Conservation (phyloP, 2,113 vertebrate species). For the Ovis canadensis region DNA sequence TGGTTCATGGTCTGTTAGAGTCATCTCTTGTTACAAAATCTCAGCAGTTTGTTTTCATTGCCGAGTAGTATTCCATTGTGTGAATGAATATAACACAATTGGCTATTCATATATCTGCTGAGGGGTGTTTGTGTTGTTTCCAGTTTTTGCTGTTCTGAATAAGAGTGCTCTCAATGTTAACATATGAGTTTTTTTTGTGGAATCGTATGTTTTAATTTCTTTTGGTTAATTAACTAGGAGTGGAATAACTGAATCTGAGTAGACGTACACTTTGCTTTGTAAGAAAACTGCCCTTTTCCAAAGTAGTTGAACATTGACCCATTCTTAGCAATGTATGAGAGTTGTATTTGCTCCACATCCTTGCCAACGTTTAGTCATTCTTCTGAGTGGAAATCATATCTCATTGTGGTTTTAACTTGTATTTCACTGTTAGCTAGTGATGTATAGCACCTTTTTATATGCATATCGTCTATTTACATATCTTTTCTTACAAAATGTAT, state of each 20-base stretch:
- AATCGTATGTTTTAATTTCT: slow-evolving; percentile 15
- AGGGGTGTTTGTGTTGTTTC: not conserved
- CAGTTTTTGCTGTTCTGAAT: not conserved
- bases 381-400: not conserved
- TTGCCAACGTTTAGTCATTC: not conserved
- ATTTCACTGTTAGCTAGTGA: not conserved
- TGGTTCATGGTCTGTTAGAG: not conserved
- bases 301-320: not conserved
- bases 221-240: slow-evolving; percentile 26
- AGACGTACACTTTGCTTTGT: not conserved
- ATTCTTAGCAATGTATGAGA: not conserved
- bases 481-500: not conserved
- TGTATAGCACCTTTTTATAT: not conserved
- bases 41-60: not conserved
- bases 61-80: not conserved
- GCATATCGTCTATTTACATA: not conserved
- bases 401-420: not conserved
- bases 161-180: not conserved
- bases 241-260: not conserved
- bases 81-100: not conserved
- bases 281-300: not conserved
- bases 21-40: not conserved
- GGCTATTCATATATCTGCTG: not conserved
- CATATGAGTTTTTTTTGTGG: not conserved
- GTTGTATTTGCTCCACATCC: not conserved